Evolutionary conservation across 1,140 invertebrate species (phyloP).

Genomic region (Whitmania pigra): DNA sequence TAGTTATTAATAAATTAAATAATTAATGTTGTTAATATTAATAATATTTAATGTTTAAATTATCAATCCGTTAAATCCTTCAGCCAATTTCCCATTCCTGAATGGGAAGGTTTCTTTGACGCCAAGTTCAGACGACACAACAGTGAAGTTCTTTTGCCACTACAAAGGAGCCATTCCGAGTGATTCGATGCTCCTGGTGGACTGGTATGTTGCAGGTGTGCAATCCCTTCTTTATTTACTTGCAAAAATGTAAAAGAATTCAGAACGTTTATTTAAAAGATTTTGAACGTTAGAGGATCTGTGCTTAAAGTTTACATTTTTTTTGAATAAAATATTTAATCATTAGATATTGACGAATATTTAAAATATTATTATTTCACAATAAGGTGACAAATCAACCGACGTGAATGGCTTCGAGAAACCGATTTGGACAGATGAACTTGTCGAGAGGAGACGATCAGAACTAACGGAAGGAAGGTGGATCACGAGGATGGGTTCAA

Average conservation of each 20-base stretch:
- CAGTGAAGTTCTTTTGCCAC: slow-evolving; percentile 18
- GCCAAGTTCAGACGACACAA: not conserved
- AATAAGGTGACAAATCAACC: slow-evolving; percentile 12
- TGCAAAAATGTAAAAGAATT: no score
- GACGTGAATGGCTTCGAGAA: not conserved
- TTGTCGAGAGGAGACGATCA: slow-evolving; percentile 17
- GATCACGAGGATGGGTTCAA: slow-evolving; percentile 17
- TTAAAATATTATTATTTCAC: no score
- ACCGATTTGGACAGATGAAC: slow-evolving; percentile 19
- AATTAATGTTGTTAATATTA: no score
- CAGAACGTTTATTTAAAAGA: not conserved
- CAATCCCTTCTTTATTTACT: not conserved
- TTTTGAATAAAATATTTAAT: no score
- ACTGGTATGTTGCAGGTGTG: slow-evolving; percentile 20
- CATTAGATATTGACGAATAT: no score
- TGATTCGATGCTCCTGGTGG: slow-evolving; percentile 1
- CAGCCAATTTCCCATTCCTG: slow-evolving; percentile 19
- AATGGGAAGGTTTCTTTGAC: slow-evolving; percentile 3
- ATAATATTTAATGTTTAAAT: not conserved
- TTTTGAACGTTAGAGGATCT: not conserved
- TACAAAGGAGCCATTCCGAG: slow-evolving; percentile 15
- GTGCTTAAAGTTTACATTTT: not conserved
- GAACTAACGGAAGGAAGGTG: slow-evolving; percentile 15
- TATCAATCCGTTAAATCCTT: not conserved
- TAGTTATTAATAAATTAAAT: no score